Conservation (phyloP, 2,888 invertebrate genomes). For the Frankliniella fusca region DNA sequence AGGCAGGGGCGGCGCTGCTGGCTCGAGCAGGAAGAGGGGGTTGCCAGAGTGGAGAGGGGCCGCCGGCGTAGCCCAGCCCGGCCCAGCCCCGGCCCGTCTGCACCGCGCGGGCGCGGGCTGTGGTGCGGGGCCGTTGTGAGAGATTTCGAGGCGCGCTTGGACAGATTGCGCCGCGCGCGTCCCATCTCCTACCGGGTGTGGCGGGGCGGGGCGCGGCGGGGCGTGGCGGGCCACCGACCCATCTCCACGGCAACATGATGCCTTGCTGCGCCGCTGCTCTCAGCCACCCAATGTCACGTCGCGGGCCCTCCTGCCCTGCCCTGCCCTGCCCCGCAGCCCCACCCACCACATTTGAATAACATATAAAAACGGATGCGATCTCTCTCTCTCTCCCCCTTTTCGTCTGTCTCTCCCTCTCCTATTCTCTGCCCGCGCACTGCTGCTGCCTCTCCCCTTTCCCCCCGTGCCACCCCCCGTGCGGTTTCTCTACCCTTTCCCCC, state of each 20-base stretch:
- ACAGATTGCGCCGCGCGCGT: neutral
- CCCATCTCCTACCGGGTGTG: neutral
- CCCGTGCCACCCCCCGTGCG: neutral
- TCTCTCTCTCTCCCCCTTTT: neutral
- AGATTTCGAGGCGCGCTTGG: slow-evolving; percentile 12
- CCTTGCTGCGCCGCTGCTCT: slow-evolving; percentile 4
- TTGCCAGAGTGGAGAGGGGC: no score
- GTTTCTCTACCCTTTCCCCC: neutral
- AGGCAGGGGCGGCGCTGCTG: neutral
- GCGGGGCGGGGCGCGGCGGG: no score
- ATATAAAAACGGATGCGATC: slow-evolving; percentile 20
- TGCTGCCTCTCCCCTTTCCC: neutral
- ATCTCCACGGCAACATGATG: neutral
- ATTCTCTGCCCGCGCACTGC: neutral
- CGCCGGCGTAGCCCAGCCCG: neutral
- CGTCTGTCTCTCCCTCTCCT: neutral
- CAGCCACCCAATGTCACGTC: slow-evolving; percentile 19
- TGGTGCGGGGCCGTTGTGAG: neutral
- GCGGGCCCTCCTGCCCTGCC: neutral
- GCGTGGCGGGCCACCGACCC: neutral
- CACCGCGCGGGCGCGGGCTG: neutral
- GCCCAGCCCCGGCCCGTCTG: neutral
- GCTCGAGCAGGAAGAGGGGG: no score
- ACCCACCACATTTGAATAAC: slow-evolving; percentile 14
- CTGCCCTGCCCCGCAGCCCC: no score